phyloP scores from a whole-genome alignment of 2,113 vertebrate genomes.

The Pandion haliaetus region DNA sequence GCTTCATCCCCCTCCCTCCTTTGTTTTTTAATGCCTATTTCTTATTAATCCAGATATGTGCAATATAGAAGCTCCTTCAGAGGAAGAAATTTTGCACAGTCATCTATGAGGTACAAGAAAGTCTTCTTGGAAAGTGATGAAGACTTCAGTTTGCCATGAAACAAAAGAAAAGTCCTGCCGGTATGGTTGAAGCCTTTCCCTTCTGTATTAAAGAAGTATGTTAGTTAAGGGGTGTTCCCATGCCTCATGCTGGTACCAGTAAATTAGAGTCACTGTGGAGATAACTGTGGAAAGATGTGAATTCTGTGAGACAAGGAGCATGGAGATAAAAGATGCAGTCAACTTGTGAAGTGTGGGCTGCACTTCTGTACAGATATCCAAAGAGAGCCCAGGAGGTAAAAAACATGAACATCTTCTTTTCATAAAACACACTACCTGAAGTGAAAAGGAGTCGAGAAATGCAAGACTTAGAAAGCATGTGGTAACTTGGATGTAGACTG shows the following conservation, averaged over 20 bases:
- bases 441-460: background rate
- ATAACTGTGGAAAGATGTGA: background rate
- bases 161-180: background rate
- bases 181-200: background rate
- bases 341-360: background rate
- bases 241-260: background rate
- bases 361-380: background rate
- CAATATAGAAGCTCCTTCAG: background rate
- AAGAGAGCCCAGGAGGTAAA: accelerated
- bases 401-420: background rate
- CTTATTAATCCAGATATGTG: background rate
- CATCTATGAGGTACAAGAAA: background rate
- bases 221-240: background rate
- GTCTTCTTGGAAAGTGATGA: background rate
- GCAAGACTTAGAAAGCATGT: background rate
- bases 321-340: background rate
- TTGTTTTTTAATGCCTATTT: background rate
- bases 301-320: background rate
- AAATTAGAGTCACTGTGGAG: background rate
- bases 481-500: background rate
- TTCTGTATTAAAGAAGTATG: background rate
- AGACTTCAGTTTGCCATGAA: background rate
- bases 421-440: background rate
- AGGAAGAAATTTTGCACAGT: background rate
- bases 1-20: background rate